Base-by-base conservation (phyloP, 1,140 invertebrate species). In the Saccostrea cuccullata region DNA sequence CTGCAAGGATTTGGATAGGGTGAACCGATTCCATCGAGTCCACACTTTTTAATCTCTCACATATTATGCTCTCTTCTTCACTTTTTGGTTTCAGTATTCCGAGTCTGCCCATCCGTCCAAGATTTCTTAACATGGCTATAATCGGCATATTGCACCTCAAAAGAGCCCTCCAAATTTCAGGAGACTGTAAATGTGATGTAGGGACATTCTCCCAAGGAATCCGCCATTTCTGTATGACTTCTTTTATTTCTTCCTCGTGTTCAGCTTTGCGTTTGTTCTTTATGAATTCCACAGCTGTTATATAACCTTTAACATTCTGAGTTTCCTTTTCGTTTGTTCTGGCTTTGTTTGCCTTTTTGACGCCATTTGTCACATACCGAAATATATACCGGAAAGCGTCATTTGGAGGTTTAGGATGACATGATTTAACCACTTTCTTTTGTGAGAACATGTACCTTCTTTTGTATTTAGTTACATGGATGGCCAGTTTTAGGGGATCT, bases 121-220 rank as follows among this genome's bases (percentile, higher is more conserved):
- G 58, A 64, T 64, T 64, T 64, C 58, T 17, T 64, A 64, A 20
- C 58, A 64, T 64, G 13, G 58, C 58, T 64, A n/a, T 64, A 15
- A 64, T 64, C n/a, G 58, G 58, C 58, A 64, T 64, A 20, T 64
- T 64, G 5, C 17, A 17, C 17, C n/a, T 17, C 17, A 64, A 64
- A 64, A 64, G 58, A 64, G 58, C 58, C 17, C 58, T 64, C 58
- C 58, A 64, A n/a, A 64, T 64, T 64, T 64, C 58, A 64, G 58
- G 58, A 17, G 17, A 17, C n/a, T 64, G 17, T 64, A 64, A 64
- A 20, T 64, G 58, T 64, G 17, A 20, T 64, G 58, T 64, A 20
- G 58, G 58, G 17, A 64, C n/a, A 20, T 3, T 20, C 17, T 64
- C 58, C 58, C 58, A 64, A 20, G 58, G 58, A 64, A 64, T 20